A percentile compares a stretch with the other conserved stretches of the same genome.
Conservation (phyloP, 2,888 invertebrate genomes). For the Miltochrista miniata region DNA sequence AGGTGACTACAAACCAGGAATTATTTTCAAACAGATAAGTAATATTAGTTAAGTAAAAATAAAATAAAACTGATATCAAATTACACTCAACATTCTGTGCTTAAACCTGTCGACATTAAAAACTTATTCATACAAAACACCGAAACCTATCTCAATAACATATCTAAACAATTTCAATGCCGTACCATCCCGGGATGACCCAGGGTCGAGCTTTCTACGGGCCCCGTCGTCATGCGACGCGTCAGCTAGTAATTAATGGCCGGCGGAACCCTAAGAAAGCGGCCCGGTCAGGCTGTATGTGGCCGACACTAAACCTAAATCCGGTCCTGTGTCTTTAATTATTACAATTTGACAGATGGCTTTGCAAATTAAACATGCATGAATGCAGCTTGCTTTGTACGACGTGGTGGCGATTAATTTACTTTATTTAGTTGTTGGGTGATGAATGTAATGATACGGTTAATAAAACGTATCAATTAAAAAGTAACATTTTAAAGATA, state of each 20-base stretch:
- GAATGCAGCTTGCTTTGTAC: constrained; percentile 12
- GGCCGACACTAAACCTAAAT: constrained; percentile 17
- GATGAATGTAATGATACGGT: no score
- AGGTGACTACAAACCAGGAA: no score
- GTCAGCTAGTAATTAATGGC: constrained; percentile 61
- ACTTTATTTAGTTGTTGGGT: constrained; percentile 5
- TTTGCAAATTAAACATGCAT: constrained; percentile 25
- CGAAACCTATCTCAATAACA: constrained; percentile 30
- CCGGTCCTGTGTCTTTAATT: constrained; percentile 30
- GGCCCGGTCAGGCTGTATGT: constrained; percentile 22
- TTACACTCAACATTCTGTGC: constrained; percentile 24
- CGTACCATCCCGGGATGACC: constrained; percentile 51
- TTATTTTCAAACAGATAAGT: no score
- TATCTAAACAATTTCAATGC: constrained; percentile 41
- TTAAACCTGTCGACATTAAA: constrained; percentile 11
- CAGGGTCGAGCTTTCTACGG: constrained; percentile 70
- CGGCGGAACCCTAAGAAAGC: constrained; percentile 46
- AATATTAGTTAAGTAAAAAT: no score
- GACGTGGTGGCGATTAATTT: constrained; percentile 10
- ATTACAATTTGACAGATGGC: constrained; percentile 34
- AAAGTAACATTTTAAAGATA: background rate
- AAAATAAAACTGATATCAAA: constrained; percentile 35
- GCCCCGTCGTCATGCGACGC: constrained; percentile 58
- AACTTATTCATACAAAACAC: constrained; percentile 27
- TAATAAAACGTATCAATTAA: background rate